Conservation (phyloP, 2,113 vertebrate genomes). For the Psittacus erithacus region DNA sequence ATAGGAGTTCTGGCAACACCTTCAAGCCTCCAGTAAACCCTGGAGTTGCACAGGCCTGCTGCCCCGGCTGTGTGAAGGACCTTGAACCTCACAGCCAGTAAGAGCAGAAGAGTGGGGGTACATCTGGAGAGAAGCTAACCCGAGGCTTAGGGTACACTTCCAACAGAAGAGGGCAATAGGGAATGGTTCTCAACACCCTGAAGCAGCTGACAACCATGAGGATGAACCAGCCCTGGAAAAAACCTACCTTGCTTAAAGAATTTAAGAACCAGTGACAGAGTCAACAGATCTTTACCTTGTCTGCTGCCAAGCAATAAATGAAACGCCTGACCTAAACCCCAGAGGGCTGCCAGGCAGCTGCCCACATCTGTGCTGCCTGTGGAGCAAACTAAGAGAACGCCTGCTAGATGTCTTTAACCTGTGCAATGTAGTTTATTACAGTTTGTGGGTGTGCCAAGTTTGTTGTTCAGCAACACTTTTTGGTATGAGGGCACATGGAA, state of each 20-base stretch:
- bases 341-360: not conserved
- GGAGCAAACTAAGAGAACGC: not conserved
- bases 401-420: not conserved
- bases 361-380: not conserved
- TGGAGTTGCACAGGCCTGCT: not conserved
- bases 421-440: not conserved
- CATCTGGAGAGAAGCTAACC: not conserved
- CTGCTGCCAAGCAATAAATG: not conserved
- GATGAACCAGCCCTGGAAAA: not conserved
- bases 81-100: not conserved
- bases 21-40: not conserved
- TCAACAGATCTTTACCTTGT: not conserved
- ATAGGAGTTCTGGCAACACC: not conserved
- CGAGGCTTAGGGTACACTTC: not conserved
- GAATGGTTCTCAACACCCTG: not conserved
- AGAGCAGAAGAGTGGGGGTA: not conserved
- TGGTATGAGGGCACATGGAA: not conserved
- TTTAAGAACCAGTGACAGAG: not conserved
- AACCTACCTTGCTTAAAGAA: not conserved
- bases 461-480: not conserved
- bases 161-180: not conserved
- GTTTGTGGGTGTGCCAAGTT: not conserved
- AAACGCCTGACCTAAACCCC: not conserved
- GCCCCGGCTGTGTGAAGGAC: not conserved
- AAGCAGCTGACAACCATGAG: not conserved